These are phyloP conservation scores for Petrocephalus sullivani DNA, from an alignment of 2,797 vertebrate genomes.

Conservation along the genomic window DNA sequence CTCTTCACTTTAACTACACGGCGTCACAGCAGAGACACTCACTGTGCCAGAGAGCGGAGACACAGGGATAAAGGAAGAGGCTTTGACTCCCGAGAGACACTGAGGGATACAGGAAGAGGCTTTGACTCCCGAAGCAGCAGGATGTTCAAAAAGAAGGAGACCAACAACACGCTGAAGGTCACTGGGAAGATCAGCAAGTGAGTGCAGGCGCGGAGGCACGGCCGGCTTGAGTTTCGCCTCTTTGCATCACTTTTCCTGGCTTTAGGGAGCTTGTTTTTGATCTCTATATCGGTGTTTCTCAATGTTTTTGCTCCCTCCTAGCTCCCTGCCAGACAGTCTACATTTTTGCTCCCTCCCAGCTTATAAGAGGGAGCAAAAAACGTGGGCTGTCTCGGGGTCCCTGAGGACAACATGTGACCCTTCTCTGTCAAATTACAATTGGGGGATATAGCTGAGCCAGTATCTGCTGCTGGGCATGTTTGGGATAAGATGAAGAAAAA, in stretches of 20 bases:
- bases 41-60: constrained; percentile 5
- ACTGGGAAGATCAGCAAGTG: constrained; percentile 59
- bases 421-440: background rate
- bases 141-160: constrained; percentile 63
- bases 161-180: constrained; percentile 39
- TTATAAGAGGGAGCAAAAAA: background rate
- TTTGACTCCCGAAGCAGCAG: constrained; percentile 38
- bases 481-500: background rate
- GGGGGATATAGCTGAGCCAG: background rate
- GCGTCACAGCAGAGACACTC: constrained; percentile 31
- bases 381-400: background rate
- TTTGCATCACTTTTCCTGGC: background rate
- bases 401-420: background rate
- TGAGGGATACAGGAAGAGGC: constrained; percentile 35
- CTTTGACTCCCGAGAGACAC: constrained; percentile 26
- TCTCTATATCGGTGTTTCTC: constrained; percentile 20
- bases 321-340: too few relatives aligned
- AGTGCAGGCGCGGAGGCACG: constrained; percentile 38
- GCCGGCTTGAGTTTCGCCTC: background rate
- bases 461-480: background rate
- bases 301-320: background rate
- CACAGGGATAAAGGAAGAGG: constrained; percentile 34
- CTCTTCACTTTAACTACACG: constrained; percentile 35
- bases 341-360: too few relatives aligned
- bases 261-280: constrained; percentile 26